Evolutionary conservation across 2,113 vertebrate species (phyloP).

Genomic region (Cinclus cinclus): DNA sequence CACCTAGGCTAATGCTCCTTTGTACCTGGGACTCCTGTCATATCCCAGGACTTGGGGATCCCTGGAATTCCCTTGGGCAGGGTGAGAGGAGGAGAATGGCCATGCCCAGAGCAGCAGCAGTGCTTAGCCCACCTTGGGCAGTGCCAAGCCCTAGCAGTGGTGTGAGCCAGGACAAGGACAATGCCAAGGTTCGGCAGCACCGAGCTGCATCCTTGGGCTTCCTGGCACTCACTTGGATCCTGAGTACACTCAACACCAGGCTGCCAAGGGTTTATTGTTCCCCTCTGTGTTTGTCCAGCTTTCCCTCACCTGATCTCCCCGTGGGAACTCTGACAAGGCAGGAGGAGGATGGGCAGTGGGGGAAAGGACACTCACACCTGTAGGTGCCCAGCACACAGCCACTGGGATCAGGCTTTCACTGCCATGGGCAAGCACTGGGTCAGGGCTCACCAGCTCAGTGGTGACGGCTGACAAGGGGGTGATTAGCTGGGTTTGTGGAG

Average conservation of each 20-base stretch:
- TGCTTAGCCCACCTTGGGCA: background rate
- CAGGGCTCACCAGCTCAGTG: background rate
- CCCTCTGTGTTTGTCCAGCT: background rate
- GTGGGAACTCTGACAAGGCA: background rate
- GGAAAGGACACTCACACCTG: background rate
- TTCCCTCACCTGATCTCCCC: background rate
- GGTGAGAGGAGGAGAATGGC: background rate
- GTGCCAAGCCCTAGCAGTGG: background rate
- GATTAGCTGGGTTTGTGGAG: background rate
- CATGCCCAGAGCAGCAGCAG: background rate
- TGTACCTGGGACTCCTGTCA: background rate
- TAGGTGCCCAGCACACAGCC: accelerated
- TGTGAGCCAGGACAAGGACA: accelerated
- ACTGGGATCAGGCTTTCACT: background rate
- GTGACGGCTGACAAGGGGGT: background rate
- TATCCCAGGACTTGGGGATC: background rate
- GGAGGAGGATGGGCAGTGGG: background rate
- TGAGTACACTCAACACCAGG: accelerated
- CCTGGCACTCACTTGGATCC: accelerated
- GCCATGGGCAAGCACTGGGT: background rate
- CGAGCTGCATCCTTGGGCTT: background rate
- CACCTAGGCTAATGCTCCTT: background rate
- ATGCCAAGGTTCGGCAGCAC: accelerated
- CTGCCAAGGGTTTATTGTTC: background rate
- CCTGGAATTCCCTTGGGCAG: background rate